A percentile compares a stretch with the other conserved stretches of the same genome.
Conservation (phyloP, 2,113 vertebrate genomes). For the Leucopsar rothschildi region DNA sequence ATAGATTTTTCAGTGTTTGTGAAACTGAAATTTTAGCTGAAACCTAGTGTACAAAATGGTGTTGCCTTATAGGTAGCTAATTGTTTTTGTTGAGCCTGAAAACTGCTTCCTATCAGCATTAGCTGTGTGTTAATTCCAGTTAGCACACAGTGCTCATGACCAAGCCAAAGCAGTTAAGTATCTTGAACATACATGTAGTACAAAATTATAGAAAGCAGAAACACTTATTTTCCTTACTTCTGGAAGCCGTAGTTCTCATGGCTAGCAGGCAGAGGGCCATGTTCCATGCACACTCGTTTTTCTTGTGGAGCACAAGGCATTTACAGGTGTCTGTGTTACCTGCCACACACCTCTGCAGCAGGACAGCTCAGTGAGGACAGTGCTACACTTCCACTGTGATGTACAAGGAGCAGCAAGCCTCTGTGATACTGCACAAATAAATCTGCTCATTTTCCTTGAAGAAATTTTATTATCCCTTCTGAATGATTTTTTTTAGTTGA, state of each 20-base stretch:
- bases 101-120: neutral
- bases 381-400: neutral
- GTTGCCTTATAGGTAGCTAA: neutral
- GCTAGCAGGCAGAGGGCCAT: neutral
- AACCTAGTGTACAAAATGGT: neutral
- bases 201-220: neutral
- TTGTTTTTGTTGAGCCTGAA: neutral
- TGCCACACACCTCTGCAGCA: neutral
- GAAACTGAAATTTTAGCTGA: slow-evolving; percentile 14
- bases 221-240: neutral
- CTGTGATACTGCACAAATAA: neutral
- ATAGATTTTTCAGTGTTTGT: neutral
- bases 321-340: neutral
- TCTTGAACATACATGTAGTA: neutral
- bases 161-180: neutral
- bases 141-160: neutral
- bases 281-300: neutral
- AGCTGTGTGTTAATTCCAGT: neutral
- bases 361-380: neutral
- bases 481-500: neutral
- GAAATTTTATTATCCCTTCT: neutral
- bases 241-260: neutral
- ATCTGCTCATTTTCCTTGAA: neutral
- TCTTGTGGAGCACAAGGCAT: neutral
- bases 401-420: neutral